phyloP scores from a whole-genome alignment of 1,140 invertebrate genomes.

The Thaumatotibia leucotreta region DNA sequence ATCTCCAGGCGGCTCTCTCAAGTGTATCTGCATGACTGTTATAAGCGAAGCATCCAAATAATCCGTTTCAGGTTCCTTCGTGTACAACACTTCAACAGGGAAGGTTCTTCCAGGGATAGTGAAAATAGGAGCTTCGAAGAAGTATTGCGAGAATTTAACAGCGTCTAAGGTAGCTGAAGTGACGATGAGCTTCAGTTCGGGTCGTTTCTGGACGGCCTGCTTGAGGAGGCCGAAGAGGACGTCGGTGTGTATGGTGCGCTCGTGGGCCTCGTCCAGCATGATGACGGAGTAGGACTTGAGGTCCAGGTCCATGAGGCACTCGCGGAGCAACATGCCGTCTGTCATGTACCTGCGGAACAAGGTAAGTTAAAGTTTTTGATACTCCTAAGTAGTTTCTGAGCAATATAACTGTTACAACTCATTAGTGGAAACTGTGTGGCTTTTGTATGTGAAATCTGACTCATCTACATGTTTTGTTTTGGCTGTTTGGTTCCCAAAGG shows the following conservation, averaged over 20 bases:
- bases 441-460: no score
- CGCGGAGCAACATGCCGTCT: conserved; percentile 98
- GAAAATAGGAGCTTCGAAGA: conserved; percentile 96
- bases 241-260: conserved; percentile 98
- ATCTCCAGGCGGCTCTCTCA: conserved; percentile 95
- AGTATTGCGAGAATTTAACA: conserved; percentile 99
- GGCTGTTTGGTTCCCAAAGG: no score
- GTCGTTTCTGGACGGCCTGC: conserved; percentile 92
- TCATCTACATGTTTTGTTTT: no score
- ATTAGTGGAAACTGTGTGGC: no score
- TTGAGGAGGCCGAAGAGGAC: conserved; percentile 97
- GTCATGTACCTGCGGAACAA: conserved; percentile 91
- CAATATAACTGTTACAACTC: no score
- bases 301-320: conserved; percentile 97
- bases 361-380: no score
- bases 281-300: conserved; percentile 95
- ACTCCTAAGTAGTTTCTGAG: no score
- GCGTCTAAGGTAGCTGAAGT: conserved; percentile 99
- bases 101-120: conserved; percentile 98
- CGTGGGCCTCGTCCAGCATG: conserved; percentile 99
- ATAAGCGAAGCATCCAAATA: conserved; percentile 98
- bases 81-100: conserved; percentile 98
- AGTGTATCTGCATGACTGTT: conserved; percentile 99
- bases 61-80: conserved; percentile 99
- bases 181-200: conserved; percentile 98